These are phyloP conservation scores for Hippocampus kuda DNA, from an alignment of 2,797 vertebrate species.

Conservation along the genomic window DNA sequence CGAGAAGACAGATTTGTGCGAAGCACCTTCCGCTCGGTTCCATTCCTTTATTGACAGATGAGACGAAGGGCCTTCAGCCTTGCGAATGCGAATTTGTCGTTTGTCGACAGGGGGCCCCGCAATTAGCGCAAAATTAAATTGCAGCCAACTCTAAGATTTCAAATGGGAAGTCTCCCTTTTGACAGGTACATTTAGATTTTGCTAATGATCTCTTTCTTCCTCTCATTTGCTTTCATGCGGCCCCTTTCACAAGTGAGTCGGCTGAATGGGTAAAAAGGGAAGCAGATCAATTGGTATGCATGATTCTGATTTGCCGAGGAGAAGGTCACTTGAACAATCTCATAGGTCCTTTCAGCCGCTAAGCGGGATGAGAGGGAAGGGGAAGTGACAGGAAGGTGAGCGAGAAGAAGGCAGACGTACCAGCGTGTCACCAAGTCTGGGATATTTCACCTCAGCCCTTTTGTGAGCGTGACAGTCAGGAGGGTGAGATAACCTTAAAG, in stretches of 20 bases:
- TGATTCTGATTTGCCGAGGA: slow-evolving; percentile 45
- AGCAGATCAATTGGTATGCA: slow-evolving; percentile 57
- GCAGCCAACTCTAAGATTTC: slow-evolving; percentile 55
- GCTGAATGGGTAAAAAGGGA: slow-evolving; percentile 48
- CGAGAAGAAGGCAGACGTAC: slow-evolving; percentile 34
- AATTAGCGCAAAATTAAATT: slow-evolving; percentile 46
- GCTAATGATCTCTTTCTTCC: slow-evolving; percentile 58
- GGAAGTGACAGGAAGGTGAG: slow-evolving; percentile 46
- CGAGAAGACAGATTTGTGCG: slow-evolving; percentile 50
- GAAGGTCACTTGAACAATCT: slow-evolving; percentile 65
- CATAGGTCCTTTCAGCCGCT: slow-evolving; percentile 51
- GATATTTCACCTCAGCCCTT: slow-evolving; percentile 39
- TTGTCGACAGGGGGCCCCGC: no score
- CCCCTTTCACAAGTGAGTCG: slow-evolving; percentile 55
- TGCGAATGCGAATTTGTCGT: no score
- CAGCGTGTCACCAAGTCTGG: slow-evolving; percentile 55
- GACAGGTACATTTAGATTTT: slow-evolving; percentile 54
- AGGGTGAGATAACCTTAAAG: slow-evolving; percentile 58
- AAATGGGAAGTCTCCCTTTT: slow-evolving; percentile 46
- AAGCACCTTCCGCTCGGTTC: slow-evolving; percentile 39
- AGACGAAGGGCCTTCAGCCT: no score
- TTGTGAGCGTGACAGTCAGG: slow-evolving; percentile 48
- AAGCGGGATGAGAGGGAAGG: slow-evolving; percentile 27
- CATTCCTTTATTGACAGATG: not conserved
- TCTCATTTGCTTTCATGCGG: slow-evolving; percentile 53